These are phyloP conservation scores for Stictocephala bisonia DNA, from an alignment of 2,888 invertebrate genomes.

Conservation along the genomic window DNA sequence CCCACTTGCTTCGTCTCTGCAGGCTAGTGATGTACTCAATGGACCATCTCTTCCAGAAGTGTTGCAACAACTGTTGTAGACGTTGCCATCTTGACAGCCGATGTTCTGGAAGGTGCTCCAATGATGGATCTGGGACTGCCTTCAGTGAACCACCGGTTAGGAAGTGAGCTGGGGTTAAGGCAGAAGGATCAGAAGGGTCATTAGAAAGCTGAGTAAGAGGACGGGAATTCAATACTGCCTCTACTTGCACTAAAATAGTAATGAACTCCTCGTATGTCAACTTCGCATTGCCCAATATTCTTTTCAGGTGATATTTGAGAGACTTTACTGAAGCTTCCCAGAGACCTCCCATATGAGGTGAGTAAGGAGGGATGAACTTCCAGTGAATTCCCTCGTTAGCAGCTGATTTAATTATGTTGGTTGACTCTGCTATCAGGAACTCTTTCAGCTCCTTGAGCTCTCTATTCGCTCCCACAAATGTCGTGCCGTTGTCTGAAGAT, in stretches of 20 bases:
- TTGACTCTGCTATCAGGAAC: constrained; percentile 3
- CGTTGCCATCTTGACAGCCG: constrained; percentile 58
- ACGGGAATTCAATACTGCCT: constrained; percentile 57
- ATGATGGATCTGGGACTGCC: constrained; percentile 48
- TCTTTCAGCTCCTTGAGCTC: constrained; percentile 30
- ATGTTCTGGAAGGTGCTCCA: constrained; percentile 56
- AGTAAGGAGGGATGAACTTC: constrained; percentile 51
- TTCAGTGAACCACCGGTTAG: constrained; percentile 54
- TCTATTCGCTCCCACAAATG: constrained; percentile 61
- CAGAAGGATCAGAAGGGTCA: constrained; percentile 52
- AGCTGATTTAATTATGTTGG: constrained; percentile 48
- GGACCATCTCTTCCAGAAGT: constrained; percentile 58
- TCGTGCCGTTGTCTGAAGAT: constrained; percentile 61
- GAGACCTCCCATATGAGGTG: constrained; percentile 45
- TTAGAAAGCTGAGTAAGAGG: constrained; percentile 54
- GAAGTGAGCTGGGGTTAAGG: constrained; percentile 59
- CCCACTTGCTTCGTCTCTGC: constrained; percentile 59
- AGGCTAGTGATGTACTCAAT: constrained; percentile 58
- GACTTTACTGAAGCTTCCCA: constrained; percentile 49
- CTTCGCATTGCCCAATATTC: constrained; percentile 12
- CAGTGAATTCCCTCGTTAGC: constrained; percentile 57
- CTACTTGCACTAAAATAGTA: constrained; percentile 54
- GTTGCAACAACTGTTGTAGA: constrained; percentile 56
- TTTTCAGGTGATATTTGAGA: constrained; percentile 43
- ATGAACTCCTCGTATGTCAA: constrained; percentile 50